phyloP scores from a whole-genome alignment of 2,888 invertebrate genomes.

The Trachelus troglodyta region DNA sequence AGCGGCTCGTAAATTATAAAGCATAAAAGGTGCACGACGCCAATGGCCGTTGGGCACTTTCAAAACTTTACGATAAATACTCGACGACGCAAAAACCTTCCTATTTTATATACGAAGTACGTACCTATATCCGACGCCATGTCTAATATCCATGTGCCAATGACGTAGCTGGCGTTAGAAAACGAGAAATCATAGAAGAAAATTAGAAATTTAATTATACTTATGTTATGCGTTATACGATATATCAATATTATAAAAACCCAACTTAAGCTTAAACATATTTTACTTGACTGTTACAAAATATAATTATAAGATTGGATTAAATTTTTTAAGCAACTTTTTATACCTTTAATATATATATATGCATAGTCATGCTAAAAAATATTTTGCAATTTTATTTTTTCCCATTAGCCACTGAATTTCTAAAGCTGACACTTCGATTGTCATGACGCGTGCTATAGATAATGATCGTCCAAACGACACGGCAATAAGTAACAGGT shows the following conservation, averaged over 20 bases:
- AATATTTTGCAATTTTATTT: not conserved
- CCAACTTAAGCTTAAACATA: not conserved
- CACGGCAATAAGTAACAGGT: not conserved
- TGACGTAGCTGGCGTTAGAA: not conserved
- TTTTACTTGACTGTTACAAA: not conserved
- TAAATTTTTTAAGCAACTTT: too few relatives aligned
- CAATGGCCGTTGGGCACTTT: slow-evolving; percentile 18
- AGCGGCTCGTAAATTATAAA: slow-evolving; percentile 8
- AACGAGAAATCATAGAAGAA: not conserved
- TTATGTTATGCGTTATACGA: not conserved
- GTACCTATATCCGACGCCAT: not conserved
- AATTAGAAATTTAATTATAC: not conserved
- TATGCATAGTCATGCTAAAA: not conserved
- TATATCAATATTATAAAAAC: not conserved
- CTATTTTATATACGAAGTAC: not conserved
- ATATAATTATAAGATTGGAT: not conserved
- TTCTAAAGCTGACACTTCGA: not conserved
- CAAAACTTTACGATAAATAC: slow-evolving; percentile 11
- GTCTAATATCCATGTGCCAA: not conserved
- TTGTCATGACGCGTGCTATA: not conserved
- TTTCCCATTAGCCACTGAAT: not conserved
- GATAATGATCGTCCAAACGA: not conserved
- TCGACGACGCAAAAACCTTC: not conserved
- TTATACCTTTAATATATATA: too few relatives aligned
- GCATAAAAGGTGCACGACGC: slow-evolving; percentile 10